A percentile compares a stretch with the other conserved stretches of the same genome.
phyloP scores from a whole-genome alignment of 2,113 vertebrate genomes.

The Neomonachus schauinslandi region DNA sequence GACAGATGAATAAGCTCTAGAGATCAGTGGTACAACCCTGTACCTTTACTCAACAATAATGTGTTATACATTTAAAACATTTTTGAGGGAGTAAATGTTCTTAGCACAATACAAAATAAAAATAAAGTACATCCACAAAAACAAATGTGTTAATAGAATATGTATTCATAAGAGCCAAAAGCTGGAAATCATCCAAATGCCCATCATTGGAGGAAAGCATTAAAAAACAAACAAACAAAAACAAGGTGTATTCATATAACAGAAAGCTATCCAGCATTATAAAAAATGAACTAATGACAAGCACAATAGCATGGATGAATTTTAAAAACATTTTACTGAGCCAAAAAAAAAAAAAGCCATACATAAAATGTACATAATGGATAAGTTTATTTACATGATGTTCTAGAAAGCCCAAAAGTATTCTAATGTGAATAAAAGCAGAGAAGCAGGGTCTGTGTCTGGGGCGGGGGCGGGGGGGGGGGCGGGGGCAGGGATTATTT shows the following conservation, averaged over 20 bases:
- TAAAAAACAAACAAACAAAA: not conserved
- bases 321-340: not conserved
- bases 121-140: not conserved
- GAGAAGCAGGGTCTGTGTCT: not conserved
- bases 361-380: not conserved
- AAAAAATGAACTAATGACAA: not conserved
- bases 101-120: not conserved
- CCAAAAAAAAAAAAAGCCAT: not conserved
- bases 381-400: not conserved
- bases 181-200: not conserved
- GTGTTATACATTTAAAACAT: not conserved
- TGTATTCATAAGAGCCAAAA: not conserved
- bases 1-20: not conserved
- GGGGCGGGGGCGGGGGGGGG: not conserved
- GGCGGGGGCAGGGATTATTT: not conserved
- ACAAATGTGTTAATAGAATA: not conserved
- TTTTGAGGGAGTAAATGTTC: not conserved
- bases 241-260: not conserved
- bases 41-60: not conserved
- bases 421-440: not conserved
- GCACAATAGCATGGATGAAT: not conserved
- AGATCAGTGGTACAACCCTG: not conserved
- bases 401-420: not conserved
- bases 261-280: not conserved
- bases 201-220: not conserved